Evolutionary conservation across 2,888 invertebrate species (phyloP), one percentile per base, ranked within the genome.

Genomic region (Leucoma salicis): DNA sequence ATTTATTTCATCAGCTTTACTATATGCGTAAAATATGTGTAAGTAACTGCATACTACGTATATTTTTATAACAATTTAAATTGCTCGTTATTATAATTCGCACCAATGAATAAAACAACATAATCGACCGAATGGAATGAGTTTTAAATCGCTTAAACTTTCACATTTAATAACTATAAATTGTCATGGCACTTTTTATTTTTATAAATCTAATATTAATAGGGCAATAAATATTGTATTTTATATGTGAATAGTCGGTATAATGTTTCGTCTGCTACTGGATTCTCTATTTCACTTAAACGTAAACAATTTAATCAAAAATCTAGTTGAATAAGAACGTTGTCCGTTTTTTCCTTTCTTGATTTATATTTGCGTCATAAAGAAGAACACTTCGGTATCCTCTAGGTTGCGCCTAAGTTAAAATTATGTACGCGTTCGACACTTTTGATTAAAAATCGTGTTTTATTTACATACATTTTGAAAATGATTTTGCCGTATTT

Each of bases 381-480:
- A 11, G n/a, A 11, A 27, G 10, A 16, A 3, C 27, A 10, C 11
- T 21, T 8, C 6, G 6, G 21, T 8, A n/a, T 27, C n/a, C n/a
- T 11, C n/a, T n/a, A 27, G 27, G 27, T 4, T 27, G 3, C 11
- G 1, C 1, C 11, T 27, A 11, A 25, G n/a, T 27, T 18, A n/a
- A 27, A 2, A 35, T 79, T 77, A 74, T 54, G 58, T 73, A 79
- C 81, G 38, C 38, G 39, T 56, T 54, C 61, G 62, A 57, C 57
- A 73, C 66, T 68, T 64, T 63, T 70, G 49, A 57, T 65, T 55
- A 53, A 54, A n/a, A n/a, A n/a, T n/a, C n/a, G 57, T 61, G 57
- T 60, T 50, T 59, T 57, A 69, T 76, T 75, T 72, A 52, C 67
- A 71, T 69, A 66, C 72, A 66, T 45, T n/a, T n/a, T n/a, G n/a